phyloP scores from a whole-genome alignment of 2,113 vertebrate species.

The Megalops atlanticus region DNA sequence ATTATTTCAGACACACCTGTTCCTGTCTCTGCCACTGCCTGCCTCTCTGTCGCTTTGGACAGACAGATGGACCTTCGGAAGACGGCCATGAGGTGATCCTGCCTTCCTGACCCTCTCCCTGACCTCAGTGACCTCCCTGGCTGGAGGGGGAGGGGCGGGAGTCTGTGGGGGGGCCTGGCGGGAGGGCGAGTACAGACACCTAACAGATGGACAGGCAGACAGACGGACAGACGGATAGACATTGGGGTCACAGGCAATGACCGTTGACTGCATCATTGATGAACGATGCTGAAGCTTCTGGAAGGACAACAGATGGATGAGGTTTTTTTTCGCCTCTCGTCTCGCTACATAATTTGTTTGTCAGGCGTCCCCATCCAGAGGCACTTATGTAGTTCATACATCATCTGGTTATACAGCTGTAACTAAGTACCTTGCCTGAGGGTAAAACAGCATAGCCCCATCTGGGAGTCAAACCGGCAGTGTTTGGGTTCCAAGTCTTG shows the following conservation, averaged over 20 bases:
- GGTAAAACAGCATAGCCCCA: too few species aligned
- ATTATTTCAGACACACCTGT: constrained; percentile 35
- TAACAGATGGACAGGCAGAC: constrained; percentile 31
- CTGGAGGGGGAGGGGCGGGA: neutral
- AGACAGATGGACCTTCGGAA: constrained; percentile 17
- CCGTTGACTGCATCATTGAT: too few species aligned
- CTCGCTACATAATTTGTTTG: too few species aligned
- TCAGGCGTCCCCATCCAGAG: too few species aligned
- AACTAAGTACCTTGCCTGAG: too few species aligned
- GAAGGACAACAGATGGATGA: too few species aligned
- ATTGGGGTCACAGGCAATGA: neutral
- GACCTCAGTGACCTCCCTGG: constrained; percentile 16
- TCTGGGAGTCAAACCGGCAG: too few species aligned
- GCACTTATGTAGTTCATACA: too few species aligned
- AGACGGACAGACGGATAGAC: too few species aligned
- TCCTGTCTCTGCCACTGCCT: constrained; percentile 24
- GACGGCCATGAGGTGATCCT: constrained; percentile 6
- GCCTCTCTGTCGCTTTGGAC: constrained; percentile 12
- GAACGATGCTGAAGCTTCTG: too few species aligned
- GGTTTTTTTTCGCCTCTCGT: too few species aligned
- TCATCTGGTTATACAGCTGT: neutral
- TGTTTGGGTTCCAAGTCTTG: too few species aligned
- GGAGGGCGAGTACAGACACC: constrained; percentile 38
- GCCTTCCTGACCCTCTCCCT: constrained; percentile 23
- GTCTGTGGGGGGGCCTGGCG: constrained; percentile 12